Evolutionary conservation across 2,888 invertebrate genomes (phyloP).

Genomic region (Cristatella mucedo): DNA sequence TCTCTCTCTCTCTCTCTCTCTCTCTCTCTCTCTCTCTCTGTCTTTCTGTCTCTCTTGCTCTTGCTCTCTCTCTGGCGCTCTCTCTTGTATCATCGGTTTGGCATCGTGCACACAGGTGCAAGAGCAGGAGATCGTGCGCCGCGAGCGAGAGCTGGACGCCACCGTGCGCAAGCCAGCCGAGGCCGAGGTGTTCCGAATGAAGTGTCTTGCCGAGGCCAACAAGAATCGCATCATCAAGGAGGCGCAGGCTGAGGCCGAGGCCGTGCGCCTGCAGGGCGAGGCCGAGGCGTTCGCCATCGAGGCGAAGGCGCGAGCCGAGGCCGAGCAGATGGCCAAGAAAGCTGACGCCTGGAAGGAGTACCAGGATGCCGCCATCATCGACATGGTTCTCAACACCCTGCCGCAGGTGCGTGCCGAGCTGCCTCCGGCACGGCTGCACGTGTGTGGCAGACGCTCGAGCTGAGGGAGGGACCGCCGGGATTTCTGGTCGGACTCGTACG

Average conservation of each 20-base stretch:
- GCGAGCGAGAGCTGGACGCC: conserved; percentile 79
- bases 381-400: conserved; percentile 84
- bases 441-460: no score
- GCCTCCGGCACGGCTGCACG: no score
- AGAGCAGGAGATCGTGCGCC: conserved; percentile 82
- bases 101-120: no score
- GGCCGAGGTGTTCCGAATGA: conserved; percentile 75
- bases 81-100: background rate
- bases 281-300: conserved; percentile 71
- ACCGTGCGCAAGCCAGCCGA: conserved; percentile 83
- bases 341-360: conserved; percentile 94
- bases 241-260: conserved; percentile 86
- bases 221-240: conserved; percentile 46
- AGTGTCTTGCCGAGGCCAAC: conserved; percentile 86
- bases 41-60: background rate
- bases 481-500: no score
- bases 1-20: conserved; percentile 2
- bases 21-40: conserved; percentile 2
- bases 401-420: conserved; percentile 66
- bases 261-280: conserved; percentile 55
- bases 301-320: conserved; percentile 85
- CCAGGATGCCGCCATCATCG: conserved; percentile 49
- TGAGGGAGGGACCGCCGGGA: no score
- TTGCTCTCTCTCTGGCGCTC: no score
- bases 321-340: conserved; percentile 90